A percentile compares a stretch with the other conserved stretches of the same genome.
phyloP scores from a whole-genome alignment of 1,140 invertebrate species.

The Conus betulinus region DNA sequence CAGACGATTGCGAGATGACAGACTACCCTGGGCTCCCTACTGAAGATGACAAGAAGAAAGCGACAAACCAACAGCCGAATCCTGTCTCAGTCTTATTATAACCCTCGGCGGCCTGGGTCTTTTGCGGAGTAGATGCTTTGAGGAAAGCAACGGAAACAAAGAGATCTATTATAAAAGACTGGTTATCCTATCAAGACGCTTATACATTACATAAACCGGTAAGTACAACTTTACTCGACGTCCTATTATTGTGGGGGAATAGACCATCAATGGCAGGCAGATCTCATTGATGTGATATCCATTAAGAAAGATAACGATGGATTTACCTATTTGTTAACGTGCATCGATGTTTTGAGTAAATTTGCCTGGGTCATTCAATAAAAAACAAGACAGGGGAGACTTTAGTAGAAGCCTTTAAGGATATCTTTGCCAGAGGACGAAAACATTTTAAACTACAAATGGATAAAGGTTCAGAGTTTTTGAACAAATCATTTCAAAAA shows the following conservation, averaged over 20 bases:
- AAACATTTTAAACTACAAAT: conserved; percentile 32
- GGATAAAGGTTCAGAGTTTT: conserved; percentile 41
- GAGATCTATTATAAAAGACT: conserved; percentile 20
- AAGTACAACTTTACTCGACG: conserved; percentile 30
- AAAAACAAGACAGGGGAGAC: conserved; percentile 74
- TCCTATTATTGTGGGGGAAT: conserved; percentile 48
- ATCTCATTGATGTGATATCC: conserved; percentile 70
- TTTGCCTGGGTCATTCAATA: conserved; percentile 73
- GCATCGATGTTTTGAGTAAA: conserved; percentile 77
- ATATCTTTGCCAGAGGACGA: conserved; percentile 48
- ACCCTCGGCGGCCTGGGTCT: background rate
- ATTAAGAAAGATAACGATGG: conserved; percentile 71
- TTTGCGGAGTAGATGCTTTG: background rate
- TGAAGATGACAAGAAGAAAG: no score
- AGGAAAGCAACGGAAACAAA: background rate
- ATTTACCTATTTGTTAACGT: conserved; percentile 75
- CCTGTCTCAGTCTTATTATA: background rate
- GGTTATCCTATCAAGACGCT: conserved; percentile 38
- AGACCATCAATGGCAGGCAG: conserved; percentile 72
- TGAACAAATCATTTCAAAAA: conserved; percentile 36
- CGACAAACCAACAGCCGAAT: no score
- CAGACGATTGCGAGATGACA: no score
- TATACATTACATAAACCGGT: conserved; percentile 43
- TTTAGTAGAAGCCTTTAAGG: conserved; percentile 54
- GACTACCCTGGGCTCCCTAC: no score